phyloP scores from a whole-genome alignment of 2,888 invertebrate species.

The Drosophila rubida region DNA sequence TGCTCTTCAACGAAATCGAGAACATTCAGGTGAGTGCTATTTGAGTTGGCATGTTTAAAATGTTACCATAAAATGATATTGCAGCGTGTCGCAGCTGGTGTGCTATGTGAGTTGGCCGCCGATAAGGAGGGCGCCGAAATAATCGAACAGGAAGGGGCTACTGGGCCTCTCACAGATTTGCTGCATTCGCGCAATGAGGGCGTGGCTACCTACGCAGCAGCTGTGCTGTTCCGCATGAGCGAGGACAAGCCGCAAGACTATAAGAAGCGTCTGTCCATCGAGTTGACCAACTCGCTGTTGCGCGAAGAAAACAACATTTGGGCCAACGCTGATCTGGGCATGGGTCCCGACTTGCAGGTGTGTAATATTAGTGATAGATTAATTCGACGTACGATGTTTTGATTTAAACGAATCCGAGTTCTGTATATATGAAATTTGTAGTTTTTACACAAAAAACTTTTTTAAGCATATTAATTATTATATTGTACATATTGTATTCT shows the following conservation, averaged over 20 bases:
- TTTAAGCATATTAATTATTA: constrained; percentile 36
- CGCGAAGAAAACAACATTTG: constrained; percentile 96
- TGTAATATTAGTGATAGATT: constrained; percentile 45
- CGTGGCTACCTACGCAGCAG: constrained; percentile 99
- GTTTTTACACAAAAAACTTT: constrained; percentile 21
- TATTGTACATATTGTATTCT: constrained; percentile 31
- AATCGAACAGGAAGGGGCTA: constrained; percentile 98
- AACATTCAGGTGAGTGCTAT: constrained; percentile 89
- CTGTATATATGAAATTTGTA: constrained; percentile 48
- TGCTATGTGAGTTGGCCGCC: constrained; percentile 97
- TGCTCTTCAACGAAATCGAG: constrained; percentile 98
- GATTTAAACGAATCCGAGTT: constrained; percentile 18
- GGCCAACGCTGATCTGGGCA: constrained; percentile 93
- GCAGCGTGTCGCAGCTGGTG: constrained; percentile 97
- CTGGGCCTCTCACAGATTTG: constrained; percentile 96
- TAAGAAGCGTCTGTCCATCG: constrained; percentile 97
- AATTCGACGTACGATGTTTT: background rate
- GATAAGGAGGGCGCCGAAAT: constrained; percentile 99
- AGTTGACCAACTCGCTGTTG: constrained; percentile 97
- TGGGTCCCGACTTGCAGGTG: constrained; percentile 96
- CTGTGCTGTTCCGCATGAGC: constrained; percentile 98
- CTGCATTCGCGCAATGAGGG: constrained; percentile 99
- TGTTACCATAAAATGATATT: background rate
- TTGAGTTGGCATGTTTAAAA: too few species aligned
- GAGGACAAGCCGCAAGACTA: constrained; percentile 99